Evolutionary conservation across 1,140 invertebrate species (phyloP).

Genomic region (Platorchestia sp.): DNA sequence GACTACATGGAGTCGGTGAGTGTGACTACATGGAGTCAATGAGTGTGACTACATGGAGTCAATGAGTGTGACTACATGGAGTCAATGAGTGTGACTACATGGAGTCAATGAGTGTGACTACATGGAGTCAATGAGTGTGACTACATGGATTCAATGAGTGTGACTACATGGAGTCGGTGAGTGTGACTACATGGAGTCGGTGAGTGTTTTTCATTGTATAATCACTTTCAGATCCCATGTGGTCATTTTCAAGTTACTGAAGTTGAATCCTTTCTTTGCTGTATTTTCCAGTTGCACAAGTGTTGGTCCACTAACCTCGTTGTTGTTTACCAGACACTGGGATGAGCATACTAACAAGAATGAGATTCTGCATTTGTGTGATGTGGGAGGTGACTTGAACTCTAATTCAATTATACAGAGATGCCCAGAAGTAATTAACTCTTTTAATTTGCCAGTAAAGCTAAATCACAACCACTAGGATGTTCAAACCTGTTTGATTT

Average conservation of each 20-base stretch:
- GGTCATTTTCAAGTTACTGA: not conserved
- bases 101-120: slow-evolving; percentile 82
- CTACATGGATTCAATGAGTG: slow-evolving; percentile 83
- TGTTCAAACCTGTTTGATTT: no score
- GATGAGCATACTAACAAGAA: no score
- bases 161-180: no score
- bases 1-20: no score
- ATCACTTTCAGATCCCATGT: not conserved
- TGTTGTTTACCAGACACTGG: not conserved
- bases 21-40: slow-evolving; percentile 89
- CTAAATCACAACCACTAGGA: no score
- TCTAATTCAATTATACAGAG: no score
- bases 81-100: slow-evolving; percentile 82
- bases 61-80: slow-evolving; percentile 84
- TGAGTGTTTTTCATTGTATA: slow-evolving; percentile 71
- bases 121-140: slow-evolving; percentile 84
- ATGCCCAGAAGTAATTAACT: no score
- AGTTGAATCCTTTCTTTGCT: not conserved
- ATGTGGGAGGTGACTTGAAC: no score
- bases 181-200: slow-evolving; percentile 87
- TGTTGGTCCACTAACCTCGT: not conserved
- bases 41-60: slow-evolving; percentile 82
- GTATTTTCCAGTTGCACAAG: not conserved
- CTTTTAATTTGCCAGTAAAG: no score
- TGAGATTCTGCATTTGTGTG: no score